A percentile compares a stretch with the other conserved stretches of the same genome.
phyloP scores from a whole-genome alignment of 2,113 vertebrate genomes.

The Oreochromis niloticus region DNA sequence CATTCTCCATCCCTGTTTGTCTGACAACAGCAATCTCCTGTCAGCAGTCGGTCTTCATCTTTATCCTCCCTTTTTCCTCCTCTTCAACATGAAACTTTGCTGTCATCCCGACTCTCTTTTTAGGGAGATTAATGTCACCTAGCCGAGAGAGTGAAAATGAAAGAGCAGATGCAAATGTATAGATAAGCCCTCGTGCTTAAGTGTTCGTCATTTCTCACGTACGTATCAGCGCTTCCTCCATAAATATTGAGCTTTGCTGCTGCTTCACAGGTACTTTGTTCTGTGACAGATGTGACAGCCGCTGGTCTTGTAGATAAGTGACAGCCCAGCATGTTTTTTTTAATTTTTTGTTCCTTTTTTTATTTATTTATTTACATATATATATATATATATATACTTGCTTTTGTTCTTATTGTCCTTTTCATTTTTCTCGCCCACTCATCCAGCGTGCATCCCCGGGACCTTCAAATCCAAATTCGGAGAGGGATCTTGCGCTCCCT shows the following conservation, averaged over 20 bases:
- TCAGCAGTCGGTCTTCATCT: conserved; percentile 55
- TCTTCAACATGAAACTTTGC: conserved; percentile 49
- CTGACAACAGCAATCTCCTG: conserved; percentile 66
- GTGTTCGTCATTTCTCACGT: neutral
- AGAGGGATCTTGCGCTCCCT: conserved; percentile 84
- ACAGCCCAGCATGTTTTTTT: neutral
- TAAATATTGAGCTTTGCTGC: conserved; percentile 1
- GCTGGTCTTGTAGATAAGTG: conserved; percentile 26
- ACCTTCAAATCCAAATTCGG: conserved; percentile 96
- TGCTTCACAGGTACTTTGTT: conserved; percentile 12
- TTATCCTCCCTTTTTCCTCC: conserved; percentile 22
- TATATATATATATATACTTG: neutral
- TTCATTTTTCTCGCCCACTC: neutral
- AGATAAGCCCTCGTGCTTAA: conserved; percentile 43
- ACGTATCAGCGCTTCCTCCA: neutral
- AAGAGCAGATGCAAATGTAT: conserved; percentile 41
- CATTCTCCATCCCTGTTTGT: conserved; percentile 62
- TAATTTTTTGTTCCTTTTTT: neutral
- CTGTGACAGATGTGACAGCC: conserved; percentile 17
- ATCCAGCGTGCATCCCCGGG: conserved; percentile 82
- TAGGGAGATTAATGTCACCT: conserved; percentile 54
- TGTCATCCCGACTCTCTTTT: conserved; percentile 35
- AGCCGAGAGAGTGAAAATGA: conserved; percentile 11
- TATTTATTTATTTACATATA: neutral
- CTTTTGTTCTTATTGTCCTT: conserved; percentile 4